Percentiles rank a stretch among this genome's conserved stretches.
phyloP scores from a whole-genome alignment of 1,140 invertebrate species.

The Globodera ellingtonae region DNA sequence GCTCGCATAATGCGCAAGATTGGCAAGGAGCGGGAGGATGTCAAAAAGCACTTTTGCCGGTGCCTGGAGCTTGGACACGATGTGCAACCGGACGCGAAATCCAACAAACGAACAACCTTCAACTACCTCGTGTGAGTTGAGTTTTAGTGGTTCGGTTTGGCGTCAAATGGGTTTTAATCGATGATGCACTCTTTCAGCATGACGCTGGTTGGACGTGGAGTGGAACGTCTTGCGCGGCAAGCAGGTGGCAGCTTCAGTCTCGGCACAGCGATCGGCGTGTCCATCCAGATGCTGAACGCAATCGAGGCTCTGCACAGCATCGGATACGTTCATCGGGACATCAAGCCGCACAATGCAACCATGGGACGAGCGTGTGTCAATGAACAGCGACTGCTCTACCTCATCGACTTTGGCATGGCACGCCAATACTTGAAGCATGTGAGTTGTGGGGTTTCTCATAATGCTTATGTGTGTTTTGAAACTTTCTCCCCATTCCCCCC shows the following conservation, averaged over 20 bases:
- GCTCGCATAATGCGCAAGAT: not conserved
- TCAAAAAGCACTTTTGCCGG: not conserved
- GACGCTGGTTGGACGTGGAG: not conserved
- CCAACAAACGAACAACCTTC: not conserved
- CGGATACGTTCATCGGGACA: conserved; percentile 58
- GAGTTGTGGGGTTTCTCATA: too few relatives aligned
- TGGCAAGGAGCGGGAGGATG: not conserved
- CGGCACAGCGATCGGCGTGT: conserved; percentile 49
- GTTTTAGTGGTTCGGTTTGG: not conserved
- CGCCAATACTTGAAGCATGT: too few relatives aligned
- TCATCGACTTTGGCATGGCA: too few relatives aligned
- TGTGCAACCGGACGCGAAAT: not conserved
- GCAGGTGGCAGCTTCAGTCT: conserved; percentile 32
- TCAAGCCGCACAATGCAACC: conserved; percentile 58
- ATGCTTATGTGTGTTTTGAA: too few relatives aligned
- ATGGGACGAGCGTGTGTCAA: conserved; percentile 52
- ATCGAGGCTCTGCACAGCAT: conserved; percentile 50
- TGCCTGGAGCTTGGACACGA: conserved; percentile 33
- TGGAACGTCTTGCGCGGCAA: not conserved
- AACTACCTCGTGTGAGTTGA: conserved; percentile 7
- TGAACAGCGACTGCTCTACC: conserved; percentile 38
- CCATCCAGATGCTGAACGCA: conserved; percentile 56
- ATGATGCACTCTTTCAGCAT: conserved; percentile 5
- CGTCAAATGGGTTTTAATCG: too few relatives aligned
- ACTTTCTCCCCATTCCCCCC: too few relatives aligned